phyloP scores from a whole-genome alignment of 2,888 invertebrate genomes.

The Eugnorisma glareosa region DNA sequence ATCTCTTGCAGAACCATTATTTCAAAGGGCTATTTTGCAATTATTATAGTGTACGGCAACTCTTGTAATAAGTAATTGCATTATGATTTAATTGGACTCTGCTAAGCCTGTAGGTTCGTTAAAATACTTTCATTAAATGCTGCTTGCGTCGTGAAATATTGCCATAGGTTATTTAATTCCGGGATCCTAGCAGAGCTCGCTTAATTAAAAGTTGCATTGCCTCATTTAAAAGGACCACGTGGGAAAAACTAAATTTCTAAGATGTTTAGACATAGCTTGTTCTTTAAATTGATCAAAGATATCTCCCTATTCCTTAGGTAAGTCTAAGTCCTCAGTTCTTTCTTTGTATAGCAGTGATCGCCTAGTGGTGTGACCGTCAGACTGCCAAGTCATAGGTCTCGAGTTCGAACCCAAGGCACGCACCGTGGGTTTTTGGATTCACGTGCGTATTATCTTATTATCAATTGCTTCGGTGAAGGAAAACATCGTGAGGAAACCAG shows the following conservation, averaged over 20 bases:
- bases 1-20: background rate
- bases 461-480: too few relatives aligned
- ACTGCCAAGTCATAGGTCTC: too few relatives aligned
- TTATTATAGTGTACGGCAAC: constrained; percentile 11
- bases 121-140: constrained; percentile 50
- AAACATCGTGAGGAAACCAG: too few relatives aligned
- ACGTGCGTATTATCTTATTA: too few relatives aligned
- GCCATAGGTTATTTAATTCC: constrained; percentile 26
- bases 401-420: too few relatives aligned
- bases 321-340: background rate
- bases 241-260: background rate
- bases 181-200: background rate
- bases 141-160: constrained; percentile 24
- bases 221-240: background rate
- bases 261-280: background rate
- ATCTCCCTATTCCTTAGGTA: background rate
- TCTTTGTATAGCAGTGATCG: too few relatives aligned
- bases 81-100: constrained; percentile 45
- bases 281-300: background rate
- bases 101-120: constrained; percentile 36
- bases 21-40: constrained; percentile 10
- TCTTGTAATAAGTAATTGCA: constrained; percentile 10
- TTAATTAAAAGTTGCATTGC: background rate
- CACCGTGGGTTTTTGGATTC: too few relatives aligned
- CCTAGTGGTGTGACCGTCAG: too few relatives aligned